Evolutionary conservation across 1,140 invertebrate species (phyloP), one percentile per base, ranked within the genome.

Genomic region (Philotrypesis tridentata): DNA sequence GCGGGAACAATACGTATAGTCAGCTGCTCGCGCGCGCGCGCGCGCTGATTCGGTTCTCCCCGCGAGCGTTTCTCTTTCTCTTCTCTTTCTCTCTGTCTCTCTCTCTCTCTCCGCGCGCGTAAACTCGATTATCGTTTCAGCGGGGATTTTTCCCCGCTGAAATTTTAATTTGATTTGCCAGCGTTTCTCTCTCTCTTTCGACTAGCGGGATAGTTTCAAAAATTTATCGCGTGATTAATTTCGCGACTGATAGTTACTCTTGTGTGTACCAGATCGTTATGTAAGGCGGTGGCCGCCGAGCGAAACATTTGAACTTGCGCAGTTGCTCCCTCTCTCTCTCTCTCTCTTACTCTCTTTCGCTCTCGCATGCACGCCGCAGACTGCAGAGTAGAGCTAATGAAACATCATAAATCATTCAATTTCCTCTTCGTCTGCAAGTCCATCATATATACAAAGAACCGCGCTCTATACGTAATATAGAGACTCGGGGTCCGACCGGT

Each of bases 1-100:
- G 73, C 84, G 88, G 87, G 87, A 90, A 90, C 88, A 90, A 90
- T 90, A 89, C 85, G 55, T 55, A 89, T 55, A 89, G 87, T 90
- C 89, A 90, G 88, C 89, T 90, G 88, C n/a, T n/a, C n/a, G n/a
- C n/a, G n/a, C n/a, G n/a, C n/a, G n/a, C n/a, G n/a, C n/a, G n/a
- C 86, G 88, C 87, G 63, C 25, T 31, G 78, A 88, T 87, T 61
- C 48, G 85, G 40, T 79, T 81, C 48, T 55, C 48, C 17, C 14
- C 4, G 3, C 4, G 84, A 75, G 84, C 84, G 84, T 79, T 80
- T 74, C 60, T 68, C 71, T 74, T 43, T 80, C 21, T 71, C 40
- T 43, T 14, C 25, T 21, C 48, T 37, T 48, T 67, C 37, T 37
- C 33, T 37, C 33, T n/a, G 2, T 55, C 14, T 33, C 21, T n/a